Evolutionary conservation across 1,140 invertebrate genomes (phyloP), one percentile per base, ranked within the genome.

Genomic region (Heliconius hermathena): DNA sequence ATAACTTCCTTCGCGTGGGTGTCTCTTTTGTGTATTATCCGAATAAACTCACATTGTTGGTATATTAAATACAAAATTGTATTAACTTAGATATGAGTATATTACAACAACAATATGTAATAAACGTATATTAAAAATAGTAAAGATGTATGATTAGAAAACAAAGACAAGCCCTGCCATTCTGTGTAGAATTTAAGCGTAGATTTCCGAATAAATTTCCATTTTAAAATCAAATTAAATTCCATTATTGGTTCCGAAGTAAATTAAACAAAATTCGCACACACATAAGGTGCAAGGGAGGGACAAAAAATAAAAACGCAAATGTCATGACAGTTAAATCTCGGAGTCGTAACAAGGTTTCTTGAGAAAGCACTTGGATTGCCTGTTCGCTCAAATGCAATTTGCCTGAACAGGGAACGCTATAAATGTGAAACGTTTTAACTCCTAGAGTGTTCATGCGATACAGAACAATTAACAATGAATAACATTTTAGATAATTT

Each of bases 251-350:
- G 79, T 77, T 82, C 74, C 74, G 75, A 76, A 82, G 85, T 87
- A 88, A 90, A 90, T 91, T 82, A 88, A 90, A 88, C 84, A 84
- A 91, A 91, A 91, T 89, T 90, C 87, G 85, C 88, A 89, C 84
- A 89, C 84, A 92, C 89, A 91, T 91, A 89, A 87, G 87, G 84
- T 85, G 82, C 85, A 85, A 84, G 77, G 83, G 78, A 88, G 87
- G 88, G 82, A 80, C 82, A 82, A 87, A 77, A 83, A 79, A 82
- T 85, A 88, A 33, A 71, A 88, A 89, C 87, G 79, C 88, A 89
- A 87, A 87, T 93, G 90, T 93, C 91, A 90, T 88, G 88, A 91
- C 91, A 85, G 87, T 90, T 93, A 90, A 92, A 91, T 91, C 88
- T 87, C 79, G 83, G 88, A 83, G 78, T 88, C 85, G 84, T 92